Percentiles rank a stretch among this genome's conserved stretches.
Evolutionary conservation across 2,797 vertebrate species (phyloP).

Genomic region (Momotus momota): DNA sequence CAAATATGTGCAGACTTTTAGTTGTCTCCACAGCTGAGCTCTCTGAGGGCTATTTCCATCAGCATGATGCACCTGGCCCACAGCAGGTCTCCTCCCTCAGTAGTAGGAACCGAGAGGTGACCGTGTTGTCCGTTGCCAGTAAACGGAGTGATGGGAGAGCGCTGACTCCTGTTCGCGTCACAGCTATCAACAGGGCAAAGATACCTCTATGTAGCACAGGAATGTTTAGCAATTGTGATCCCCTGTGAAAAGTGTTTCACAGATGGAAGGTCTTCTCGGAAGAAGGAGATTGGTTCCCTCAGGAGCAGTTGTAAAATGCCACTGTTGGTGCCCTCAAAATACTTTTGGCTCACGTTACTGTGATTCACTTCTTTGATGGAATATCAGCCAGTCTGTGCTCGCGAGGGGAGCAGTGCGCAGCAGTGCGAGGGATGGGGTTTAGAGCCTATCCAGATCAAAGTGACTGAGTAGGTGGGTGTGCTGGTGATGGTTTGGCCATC

Average conservation of each 20-base stretch:
- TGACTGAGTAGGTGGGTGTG: neutral
- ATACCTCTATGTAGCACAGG: neutral
- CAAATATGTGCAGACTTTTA: neutral
- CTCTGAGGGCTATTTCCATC: neutral
- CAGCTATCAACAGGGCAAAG: neutral
- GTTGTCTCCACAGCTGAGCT: neutral
- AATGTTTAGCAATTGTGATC: neutral
- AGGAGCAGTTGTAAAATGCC: neutral
- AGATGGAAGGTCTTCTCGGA: neutral
- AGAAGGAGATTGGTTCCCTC: neutral
- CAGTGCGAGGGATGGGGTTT: neutral
- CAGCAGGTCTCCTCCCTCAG: neutral
- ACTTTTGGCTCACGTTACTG: neutral
- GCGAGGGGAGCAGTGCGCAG: neutral
- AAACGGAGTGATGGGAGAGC: neutral
- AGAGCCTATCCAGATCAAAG: neutral
- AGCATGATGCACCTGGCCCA: neutral
- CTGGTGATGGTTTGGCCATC: neutral
- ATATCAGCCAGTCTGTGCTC: neutral
- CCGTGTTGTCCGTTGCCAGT: neutral
- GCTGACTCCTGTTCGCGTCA: neutral
- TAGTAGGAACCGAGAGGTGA: neutral
- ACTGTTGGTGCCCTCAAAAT: neutral
- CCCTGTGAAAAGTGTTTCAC: slow-evolving; percentile 13
- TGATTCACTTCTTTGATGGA: neutral